These are phyloP conservation scores for Prinia subflava DNA, from an alignment of 2,113 vertebrate genomes.

Conservation along the genomic window DNA sequence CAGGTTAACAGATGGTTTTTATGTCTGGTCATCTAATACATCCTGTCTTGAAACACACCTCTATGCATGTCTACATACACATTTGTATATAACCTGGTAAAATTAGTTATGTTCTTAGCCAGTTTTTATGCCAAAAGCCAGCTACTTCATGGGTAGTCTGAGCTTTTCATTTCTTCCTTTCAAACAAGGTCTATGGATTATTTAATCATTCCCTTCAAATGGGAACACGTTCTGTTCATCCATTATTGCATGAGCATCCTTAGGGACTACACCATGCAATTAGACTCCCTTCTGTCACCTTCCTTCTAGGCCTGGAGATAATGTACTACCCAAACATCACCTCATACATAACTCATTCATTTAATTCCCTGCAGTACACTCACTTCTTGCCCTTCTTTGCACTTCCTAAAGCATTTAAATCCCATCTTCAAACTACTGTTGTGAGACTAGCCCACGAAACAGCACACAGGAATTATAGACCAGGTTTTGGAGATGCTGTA, in stretches of 20 bases:
- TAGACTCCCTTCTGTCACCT: not conserved
- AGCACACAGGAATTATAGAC: not conserved
- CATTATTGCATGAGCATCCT: not conserved
- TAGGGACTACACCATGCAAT: not conserved
- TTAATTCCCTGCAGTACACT: not conserved
- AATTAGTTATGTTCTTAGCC: not conserved
- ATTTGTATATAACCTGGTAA: too few relatives aligned
- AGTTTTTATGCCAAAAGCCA: not conserved
- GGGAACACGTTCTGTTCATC: not conserved
- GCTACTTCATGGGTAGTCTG: not conserved
- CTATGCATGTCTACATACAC: fast-evolving
- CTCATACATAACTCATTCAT: not conserved
- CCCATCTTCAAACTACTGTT: not conserved
- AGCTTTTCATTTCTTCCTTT: conserved; percentile 8
- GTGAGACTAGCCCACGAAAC: not conserved
- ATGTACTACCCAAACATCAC: not conserved
- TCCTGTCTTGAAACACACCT: not conserved
- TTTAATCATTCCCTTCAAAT: not conserved
- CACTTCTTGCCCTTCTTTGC: not conserved
- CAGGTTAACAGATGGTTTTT: not conserved
- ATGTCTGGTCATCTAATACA: not conserved
- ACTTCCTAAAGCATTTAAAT: not conserved
- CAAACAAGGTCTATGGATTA: not conserved
- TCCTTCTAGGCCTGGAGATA: not conserved
- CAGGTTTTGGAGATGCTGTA: not conserved